Evolutionary conservation across 2,888 invertebrate species (phyloP).

Genomic region (Macrophya annulata): DNA sequence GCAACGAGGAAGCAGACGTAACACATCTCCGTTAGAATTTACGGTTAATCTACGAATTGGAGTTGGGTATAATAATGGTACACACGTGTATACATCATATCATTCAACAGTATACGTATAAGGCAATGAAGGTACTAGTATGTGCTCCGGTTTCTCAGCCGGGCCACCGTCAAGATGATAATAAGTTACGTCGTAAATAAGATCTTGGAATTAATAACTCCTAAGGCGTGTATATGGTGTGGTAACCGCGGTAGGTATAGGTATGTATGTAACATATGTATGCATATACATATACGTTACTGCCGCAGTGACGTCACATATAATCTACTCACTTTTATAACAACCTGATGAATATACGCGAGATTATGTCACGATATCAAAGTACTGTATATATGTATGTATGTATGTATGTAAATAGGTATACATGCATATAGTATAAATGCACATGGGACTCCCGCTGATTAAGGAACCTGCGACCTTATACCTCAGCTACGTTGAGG

Average conservation of each 20-base stretch:
- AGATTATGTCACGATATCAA: background rate
- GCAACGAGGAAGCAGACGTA: slow-evolving; percentile 6
- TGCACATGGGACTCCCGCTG: background rate
- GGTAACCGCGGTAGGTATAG: background rate
- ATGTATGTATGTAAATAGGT: too few species aligned
- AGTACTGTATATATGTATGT: background rate
- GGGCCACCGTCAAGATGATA: slow-evolving; percentile 44
- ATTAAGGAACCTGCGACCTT: slow-evolving; percentile 29
- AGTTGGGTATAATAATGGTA: background rate
- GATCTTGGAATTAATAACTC: slow-evolving; percentile 53
- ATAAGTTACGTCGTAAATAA: slow-evolving; percentile 54
- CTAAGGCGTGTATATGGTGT: slow-evolving; percentile 6
- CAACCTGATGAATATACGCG: background rate
- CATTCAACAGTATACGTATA: background rate
- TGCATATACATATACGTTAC: too few species aligned
- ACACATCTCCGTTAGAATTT: slow-evolving; percentile 46
- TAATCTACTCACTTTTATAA: background rate
- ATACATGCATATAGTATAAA: background rate
- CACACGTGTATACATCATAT: background rate
- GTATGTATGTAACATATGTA: background rate
- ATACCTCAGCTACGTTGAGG: background rate
- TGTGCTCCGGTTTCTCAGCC: slow-evolving; percentile 50
- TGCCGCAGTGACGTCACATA: background rate
- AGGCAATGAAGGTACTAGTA: background rate
- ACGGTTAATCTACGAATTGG: slow-evolving; percentile 54